These are phyloP conservation scores for Rhyzopertha dominica DNA, from an alignment of 1,140 invertebrate genomes.

Conservation along the genomic window DNA sequence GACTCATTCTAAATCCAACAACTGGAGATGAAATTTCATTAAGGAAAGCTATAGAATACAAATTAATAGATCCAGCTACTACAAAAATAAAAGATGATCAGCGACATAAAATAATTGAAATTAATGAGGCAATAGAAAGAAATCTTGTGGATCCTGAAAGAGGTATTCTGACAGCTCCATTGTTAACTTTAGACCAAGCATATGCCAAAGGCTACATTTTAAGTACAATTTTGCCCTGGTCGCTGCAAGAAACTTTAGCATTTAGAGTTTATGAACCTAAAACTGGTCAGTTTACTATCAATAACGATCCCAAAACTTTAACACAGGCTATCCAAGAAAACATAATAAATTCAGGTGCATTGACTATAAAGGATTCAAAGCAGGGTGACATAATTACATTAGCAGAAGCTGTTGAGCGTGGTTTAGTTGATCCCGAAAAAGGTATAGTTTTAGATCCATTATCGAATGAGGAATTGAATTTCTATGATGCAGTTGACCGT, in stretches of 20 bases:
- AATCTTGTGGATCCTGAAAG: slow-evolving; percentile 66
- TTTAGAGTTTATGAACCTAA: slow-evolving; percentile 74
- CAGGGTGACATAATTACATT: slow-evolving; percentile 73
- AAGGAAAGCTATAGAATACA: slow-evolving; percentile 63
- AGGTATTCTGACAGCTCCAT: slow-evolving; percentile 64
- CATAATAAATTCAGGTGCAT: slow-evolving; percentile 68
- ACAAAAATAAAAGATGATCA: slow-evolving; percentile 71
- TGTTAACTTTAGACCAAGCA: slow-evolving; percentile 68
- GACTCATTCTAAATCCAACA: slow-evolving; percentile 75
- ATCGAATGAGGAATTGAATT: slow-evolving; percentile 65
- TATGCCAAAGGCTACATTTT: slow-evolving; percentile 72
- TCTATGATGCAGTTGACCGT: slow-evolving; percentile 73
- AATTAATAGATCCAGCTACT: slow-evolving; percentile 64
- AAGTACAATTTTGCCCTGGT: slow-evolving; percentile 70
- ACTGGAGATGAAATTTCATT: slow-evolving; percentile 70
- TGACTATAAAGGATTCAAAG: slow-evolving; percentile 76
- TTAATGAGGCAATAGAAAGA: slow-evolving; percentile 63
- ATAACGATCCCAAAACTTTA: slow-evolving; percentile 65
- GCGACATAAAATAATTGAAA: slow-evolving; percentile 59
- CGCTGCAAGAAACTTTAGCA: slow-evolving; percentile 79
- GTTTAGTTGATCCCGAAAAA: slow-evolving; percentile 74
- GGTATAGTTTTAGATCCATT: slow-evolving; percentile 73
- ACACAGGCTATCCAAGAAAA: slow-evolving; percentile 73
- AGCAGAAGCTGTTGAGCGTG: slow-evolving; percentile 72
- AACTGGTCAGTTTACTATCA: slow-evolving; percentile 69